A percentile compares a stretch with the other conserved stretches of the same genome.
These are phyloP conservation scores for Elephantulus edwardii DNA, from an alignment of 2,113 vertebrate genomes.

Conservation along the genomic window DNA sequence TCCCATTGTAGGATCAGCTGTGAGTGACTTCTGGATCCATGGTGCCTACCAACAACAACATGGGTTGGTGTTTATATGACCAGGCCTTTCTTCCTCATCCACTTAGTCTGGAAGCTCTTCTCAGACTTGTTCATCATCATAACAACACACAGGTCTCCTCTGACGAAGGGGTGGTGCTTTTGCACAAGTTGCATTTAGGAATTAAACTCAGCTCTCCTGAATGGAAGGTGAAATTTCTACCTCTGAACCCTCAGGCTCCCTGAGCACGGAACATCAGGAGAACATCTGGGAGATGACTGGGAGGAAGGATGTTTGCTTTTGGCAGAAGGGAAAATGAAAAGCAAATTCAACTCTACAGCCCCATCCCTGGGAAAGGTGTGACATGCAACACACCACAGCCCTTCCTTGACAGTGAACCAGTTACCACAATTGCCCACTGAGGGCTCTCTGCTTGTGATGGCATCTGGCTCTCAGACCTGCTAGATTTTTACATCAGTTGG, in stretches of 20 bases:
- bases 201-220: background rate
- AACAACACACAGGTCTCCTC: background rate
- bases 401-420: background rate
- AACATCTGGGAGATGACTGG: background rate
- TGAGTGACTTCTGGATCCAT: too few species aligned
- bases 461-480: background rate
- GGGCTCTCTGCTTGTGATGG: background rate
- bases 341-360: conserved; percentile 27
- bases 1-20: too few species aligned
- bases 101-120: background rate
- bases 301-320: background rate
- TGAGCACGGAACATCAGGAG: background rate
- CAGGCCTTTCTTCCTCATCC: background rate
- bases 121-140: background rate
- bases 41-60: too few species aligned
- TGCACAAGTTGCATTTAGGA: background rate
- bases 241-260: background rate
- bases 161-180: background rate
- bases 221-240: background rate
- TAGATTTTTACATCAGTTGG: background rate
- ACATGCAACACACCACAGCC: background rate
- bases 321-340: conserved; percentile 43
- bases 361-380: background rate
- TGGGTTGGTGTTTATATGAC: too few species aligned
- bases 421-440: background rate